Evolutionary conservation across 2,113 vertebrate species (phyloP).

Genomic region (Numida meleagris): DNA sequence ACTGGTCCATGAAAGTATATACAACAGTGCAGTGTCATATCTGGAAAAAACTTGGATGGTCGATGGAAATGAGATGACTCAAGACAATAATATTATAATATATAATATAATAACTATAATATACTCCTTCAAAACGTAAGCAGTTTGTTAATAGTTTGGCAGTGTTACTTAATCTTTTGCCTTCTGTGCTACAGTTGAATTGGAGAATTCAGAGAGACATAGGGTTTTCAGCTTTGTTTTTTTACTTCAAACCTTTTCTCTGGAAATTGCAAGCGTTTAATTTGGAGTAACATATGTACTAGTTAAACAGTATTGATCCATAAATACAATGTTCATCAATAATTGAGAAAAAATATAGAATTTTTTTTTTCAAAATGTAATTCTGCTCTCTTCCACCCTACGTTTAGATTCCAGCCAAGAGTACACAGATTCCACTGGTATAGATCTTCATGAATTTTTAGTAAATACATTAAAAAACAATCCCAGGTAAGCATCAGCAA

Average conservation of each 20-base stretch:
- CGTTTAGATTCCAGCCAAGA: constrained; percentile 97
- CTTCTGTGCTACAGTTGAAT: neutral
- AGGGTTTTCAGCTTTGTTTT: neutral
- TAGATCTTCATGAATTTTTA: constrained; percentile 98
- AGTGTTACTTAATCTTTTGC: neutral
- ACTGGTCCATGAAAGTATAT: neutral
- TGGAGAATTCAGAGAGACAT: neutral
- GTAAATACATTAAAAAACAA: constrained; percentile 98
- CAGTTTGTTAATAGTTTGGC: neutral
- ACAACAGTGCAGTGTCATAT: no score
- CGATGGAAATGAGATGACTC: neutral
- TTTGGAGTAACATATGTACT: neutral
- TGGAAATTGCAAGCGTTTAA: neutral
- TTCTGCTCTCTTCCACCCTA: constrained; percentile 54
- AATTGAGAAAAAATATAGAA: neutral
- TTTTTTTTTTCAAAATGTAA: neutral
- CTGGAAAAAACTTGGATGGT: neutral
- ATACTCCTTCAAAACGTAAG: neutral
- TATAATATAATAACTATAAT: no score
- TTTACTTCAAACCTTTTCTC: neutral
- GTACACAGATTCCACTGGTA: constrained; percentile 98
- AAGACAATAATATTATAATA: neutral
- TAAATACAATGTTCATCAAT: neutral
- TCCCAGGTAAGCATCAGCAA: constrained; percentile 85
- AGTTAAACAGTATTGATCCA: neutral